Percentiles rank a stretch among this genome's conserved stretches.
Evolutionary conservation across 2,113 vertebrate species (phyloP).

Genomic region (Dunckerocampus dactyliophorus): DNA sequence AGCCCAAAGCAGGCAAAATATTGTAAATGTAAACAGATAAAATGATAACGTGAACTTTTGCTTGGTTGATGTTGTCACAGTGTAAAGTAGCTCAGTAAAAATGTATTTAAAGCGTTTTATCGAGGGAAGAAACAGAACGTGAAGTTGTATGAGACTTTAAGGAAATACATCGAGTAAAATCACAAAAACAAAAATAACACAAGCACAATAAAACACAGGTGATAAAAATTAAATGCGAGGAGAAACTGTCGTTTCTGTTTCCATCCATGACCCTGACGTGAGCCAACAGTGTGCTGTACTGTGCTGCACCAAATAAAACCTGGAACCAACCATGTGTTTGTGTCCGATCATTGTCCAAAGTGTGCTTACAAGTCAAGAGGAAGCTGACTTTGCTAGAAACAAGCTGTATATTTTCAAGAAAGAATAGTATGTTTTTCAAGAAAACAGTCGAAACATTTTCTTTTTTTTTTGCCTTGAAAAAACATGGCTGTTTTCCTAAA

Average conservation of each 20-base stretch:
- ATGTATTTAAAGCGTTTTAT: not conserved
- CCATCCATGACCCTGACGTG: slow-evolving; percentile 46
- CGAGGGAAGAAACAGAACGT: not conserved
- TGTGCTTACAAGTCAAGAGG: too few species aligned
- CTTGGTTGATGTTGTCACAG: not conserved
- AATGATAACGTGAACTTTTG: not conserved
- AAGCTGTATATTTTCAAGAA: too few species aligned
- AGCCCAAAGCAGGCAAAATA: too few species aligned
- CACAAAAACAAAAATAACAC: too few species aligned
- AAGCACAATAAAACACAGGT: not conserved
- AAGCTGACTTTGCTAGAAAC: too few species aligned
- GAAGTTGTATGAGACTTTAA: not conserved
- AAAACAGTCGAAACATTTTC: too few species aligned
- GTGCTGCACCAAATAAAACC: slow-evolving; percentile 60
- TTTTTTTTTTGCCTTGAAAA: too few species aligned
- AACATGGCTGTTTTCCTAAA: too few species aligned
- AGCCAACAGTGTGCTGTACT: slow-evolving; percentile 36
- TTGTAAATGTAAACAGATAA: not conserved
- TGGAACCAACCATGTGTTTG: slow-evolving; percentile 33
- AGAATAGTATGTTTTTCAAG: too few species aligned
- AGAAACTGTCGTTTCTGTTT: slow-evolving; percentile 24
- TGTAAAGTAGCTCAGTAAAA: not conserved
- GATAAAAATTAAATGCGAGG: not conserved
- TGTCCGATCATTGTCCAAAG: not conserved
- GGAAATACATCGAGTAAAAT: not conserved